Evolutionary conservation across 2,113 vertebrate species (phyloP).

Genomic region (Pyxicephalus adspersus): DNA sequence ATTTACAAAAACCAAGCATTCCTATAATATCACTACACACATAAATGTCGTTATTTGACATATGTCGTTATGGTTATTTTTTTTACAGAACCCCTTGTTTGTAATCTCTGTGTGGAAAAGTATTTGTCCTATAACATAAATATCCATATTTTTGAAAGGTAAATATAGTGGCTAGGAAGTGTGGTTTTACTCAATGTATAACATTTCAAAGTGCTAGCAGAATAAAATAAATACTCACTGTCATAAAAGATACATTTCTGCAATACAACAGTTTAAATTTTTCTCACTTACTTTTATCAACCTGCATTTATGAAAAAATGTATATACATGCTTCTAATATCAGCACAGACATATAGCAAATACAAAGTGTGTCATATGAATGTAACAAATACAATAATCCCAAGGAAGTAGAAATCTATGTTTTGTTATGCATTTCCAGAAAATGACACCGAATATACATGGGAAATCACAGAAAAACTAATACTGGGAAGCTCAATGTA

Average conservation of each 20-base stretch:
- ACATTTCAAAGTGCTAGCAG: background rate
- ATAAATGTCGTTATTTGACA: too few relatives aligned
- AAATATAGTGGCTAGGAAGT: background rate
- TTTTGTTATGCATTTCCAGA: conserved; percentile 24
- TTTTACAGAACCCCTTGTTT: too few relatives aligned
- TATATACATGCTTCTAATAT: conserved; percentile 42
- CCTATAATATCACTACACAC: too few relatives aligned
- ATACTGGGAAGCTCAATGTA: conserved; percentile 32
- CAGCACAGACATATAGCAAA: conserved; percentile 20
- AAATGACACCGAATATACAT: conserved; percentile 45
- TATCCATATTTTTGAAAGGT: too few relatives aligned
- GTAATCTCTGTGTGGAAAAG: too few relatives aligned
- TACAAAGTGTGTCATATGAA: conserved; percentile 26
- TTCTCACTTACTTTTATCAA: conserved; percentile 33
- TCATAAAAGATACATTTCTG: conserved; percentile 35
- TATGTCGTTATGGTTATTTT: too few relatives aligned
- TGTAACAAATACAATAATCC: conserved; percentile 38
- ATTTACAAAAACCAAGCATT: too few relatives aligned
- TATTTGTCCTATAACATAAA: too few relatives aligned
- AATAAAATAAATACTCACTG: conserved; percentile 17
- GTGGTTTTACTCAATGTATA: background rate
- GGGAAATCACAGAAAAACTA: conserved; percentile 40
- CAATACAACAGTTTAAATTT: conserved; percentile 12
- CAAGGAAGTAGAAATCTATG: conserved; percentile 25
- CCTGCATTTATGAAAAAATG: conserved; percentile 41